Percentiles rank a stretch among this genome's conserved stretches.
Evolutionary conservation across 1,140 invertebrate genomes (phyloP).

Genomic region (Penaeus vannamei): DNA sequence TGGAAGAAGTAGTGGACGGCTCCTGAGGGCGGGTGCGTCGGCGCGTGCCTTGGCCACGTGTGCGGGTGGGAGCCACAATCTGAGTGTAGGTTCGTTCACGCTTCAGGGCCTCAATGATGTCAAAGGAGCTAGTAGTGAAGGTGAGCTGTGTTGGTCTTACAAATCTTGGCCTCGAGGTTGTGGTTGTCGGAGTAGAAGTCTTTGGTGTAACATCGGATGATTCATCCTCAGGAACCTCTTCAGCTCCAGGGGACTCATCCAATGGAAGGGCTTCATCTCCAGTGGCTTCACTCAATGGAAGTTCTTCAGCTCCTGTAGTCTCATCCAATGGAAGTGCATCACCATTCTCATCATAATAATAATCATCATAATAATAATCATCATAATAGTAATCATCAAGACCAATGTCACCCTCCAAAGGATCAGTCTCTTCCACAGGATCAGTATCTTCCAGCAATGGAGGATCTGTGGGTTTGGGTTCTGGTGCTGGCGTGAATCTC

Average conservation of each 20-base stretch:
- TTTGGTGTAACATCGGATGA: background rate
- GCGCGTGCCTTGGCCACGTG: background rate
- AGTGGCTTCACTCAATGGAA: slow-evolving; percentile 21
- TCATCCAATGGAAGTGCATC: background rate
- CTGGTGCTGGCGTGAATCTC: background rate
- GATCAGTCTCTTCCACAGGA: background rate
- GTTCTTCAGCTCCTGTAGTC: slow-evolving; percentile 30
- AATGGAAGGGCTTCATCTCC: slow-evolving; percentile 1
- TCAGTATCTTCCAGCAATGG: background rate
- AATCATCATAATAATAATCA: no score
- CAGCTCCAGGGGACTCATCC: slow-evolving; percentile 7
- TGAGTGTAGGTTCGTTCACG: slow-evolving; percentile 46
- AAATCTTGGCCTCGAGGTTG: slow-evolving; percentile 29
- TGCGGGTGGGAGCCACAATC: slow-evolving; percentile 33
- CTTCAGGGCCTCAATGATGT: slow-evolving; percentile 51
- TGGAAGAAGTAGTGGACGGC: background rate
- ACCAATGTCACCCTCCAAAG: no score
- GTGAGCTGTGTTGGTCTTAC: slow-evolving; percentile 41
- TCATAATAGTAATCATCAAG: no score
- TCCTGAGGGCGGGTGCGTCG: background rate
- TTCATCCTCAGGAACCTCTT: slow-evolving; percentile 26
- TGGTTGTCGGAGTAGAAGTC: background rate
- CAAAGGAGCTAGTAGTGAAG: slow-evolving; percentile 47
- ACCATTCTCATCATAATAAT: background rate
- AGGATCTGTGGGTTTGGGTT: background rate